A percentile compares a stretch with the other conserved stretches of the same genome.
phyloP scores from a whole-genome alignment of 2,797 vertebrate species.

The Meriones psammophilus region DNA sequence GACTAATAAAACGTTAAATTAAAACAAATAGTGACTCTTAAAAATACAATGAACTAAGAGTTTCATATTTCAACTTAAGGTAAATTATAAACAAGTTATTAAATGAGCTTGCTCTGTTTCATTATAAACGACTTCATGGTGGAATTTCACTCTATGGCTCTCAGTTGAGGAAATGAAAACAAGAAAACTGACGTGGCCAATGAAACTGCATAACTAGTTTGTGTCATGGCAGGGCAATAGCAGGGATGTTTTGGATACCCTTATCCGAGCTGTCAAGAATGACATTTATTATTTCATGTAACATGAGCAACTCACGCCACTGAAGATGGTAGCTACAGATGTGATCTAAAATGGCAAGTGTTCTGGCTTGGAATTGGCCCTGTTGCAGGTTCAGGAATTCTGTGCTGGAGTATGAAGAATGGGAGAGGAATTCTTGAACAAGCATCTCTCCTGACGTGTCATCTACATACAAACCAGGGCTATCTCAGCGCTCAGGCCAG shows the following conservation, averaged over 20 bases:
- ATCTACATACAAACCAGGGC: not conserved
- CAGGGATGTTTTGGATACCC: not conserved
- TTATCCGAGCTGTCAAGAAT: not conserved
- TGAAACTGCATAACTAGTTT: not conserved
- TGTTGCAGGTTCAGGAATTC: not conserved
- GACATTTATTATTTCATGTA: conserved; percentile 13
- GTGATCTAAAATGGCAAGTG: not conserved
- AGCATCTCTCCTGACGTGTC: not conserved
- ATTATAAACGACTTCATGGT: not conserved
- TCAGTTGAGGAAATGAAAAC: not conserved
- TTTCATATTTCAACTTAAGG: not conserved
- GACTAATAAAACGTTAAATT: conserved; percentile 35
- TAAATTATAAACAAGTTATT: not conserved
- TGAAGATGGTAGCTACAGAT: conserved; percentile 28
- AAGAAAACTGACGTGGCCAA: not conserved
- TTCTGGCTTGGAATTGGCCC: conserved; percentile 2
- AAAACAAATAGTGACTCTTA: not conserved
- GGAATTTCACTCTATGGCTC: conserved; percentile 1
- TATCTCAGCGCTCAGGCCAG: not conserved
- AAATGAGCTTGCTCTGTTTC: conserved; percentile 7
- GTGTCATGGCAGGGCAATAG: not conserved
- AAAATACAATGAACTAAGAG: not conserved
- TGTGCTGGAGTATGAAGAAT: not conserved
- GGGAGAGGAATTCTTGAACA: not conserved
- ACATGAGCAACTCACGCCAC: not conserved